Evolutionary conservation across 2,113 vertebrate species (phyloP).

Genomic region (Hyperoodon ampullatus): DNA sequence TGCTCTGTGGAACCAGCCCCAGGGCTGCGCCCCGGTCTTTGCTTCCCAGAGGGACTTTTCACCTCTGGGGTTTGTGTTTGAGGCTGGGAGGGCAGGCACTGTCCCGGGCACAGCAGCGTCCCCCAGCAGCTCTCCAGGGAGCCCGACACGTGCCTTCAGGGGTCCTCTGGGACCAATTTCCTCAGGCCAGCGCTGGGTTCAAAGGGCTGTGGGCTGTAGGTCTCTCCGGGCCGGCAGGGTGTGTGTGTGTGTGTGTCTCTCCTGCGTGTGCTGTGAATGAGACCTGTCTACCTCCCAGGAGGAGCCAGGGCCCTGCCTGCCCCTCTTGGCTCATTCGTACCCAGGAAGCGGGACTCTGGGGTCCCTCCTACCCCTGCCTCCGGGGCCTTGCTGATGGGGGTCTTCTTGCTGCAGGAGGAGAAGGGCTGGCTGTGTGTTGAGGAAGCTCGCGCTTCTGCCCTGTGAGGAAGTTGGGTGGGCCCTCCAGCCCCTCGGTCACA

Average conservation of each 20-base stretch:
- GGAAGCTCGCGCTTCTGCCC: neutral
- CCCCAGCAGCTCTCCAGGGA: neutral
- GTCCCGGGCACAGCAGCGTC: accelerated
- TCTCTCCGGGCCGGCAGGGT: neutral
- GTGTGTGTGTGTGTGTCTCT: neutral
- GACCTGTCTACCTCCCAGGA: conserved; percentile 84
- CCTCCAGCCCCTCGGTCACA: neutral
- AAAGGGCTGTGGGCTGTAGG: neutral
- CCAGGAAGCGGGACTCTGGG: neutral
- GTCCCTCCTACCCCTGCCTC: neutral
- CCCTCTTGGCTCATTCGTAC: neutral
- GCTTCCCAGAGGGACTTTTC: neutral
- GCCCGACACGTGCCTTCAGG: neutral
- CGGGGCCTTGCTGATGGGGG: neutral
- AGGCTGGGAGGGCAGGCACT: neutral
- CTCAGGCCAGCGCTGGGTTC: neutral
- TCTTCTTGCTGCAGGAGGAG: neutral
- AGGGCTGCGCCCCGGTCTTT: neutral
- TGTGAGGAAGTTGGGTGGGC: neutral
- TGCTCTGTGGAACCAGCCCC: neutral
- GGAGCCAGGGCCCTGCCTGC: neutral
- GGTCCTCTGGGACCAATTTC: neutral
- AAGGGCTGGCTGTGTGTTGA: neutral
- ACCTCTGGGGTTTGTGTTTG: accelerated
- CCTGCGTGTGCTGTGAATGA: conserved; percentile 82